These are phyloP conservation scores for Periophthalmodon schlosseri DNA, from an alignment of 2,113 vertebrate species.

Conservation along the genomic window DNA sequence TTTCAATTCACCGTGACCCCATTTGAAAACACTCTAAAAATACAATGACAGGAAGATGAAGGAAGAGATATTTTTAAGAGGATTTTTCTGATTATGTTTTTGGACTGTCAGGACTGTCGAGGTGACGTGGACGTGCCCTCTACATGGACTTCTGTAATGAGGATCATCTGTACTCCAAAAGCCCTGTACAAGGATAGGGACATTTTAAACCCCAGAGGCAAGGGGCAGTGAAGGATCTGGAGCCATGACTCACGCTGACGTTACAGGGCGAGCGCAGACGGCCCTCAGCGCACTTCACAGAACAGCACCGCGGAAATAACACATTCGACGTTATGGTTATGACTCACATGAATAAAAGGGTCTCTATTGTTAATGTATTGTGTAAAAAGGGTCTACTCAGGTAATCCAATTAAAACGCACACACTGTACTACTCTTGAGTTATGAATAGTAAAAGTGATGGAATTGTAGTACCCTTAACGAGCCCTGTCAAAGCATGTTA, in stretches of 20 bases:
- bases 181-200: slow-evolving; percentile 50
- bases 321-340: background rate
- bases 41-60: background rate
- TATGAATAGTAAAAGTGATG: no score
- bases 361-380: background rate
- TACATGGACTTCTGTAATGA: slow-evolving; percentile 54
- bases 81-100: slow-evolving; percentile 64
- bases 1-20: background rate
- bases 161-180: slow-evolving; percentile 60
- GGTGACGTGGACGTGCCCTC: slow-evolving; percentile 51
- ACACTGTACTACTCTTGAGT: no score
- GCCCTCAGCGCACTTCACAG: slow-evolving; percentile 5
- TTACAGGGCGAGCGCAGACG: background rate
- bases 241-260: slow-evolving; percentile 35
- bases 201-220: slow-evolving; percentile 54
- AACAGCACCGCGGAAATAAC: slow-evolving; percentile 3
- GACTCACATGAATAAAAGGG: background rate
- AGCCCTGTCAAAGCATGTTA: no score
- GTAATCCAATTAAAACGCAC: background rate
- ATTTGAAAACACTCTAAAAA: background rate
- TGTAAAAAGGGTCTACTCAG: background rate
- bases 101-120: slow-evolving; percentile 41
- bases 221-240: slow-evolving; percentile 33
- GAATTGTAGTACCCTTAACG: no score
- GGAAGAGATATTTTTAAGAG: slow-evolving; percentile 61